Conservation (phyloP, 2,113 vertebrate species). For the Myotis lucifugus region DNA sequence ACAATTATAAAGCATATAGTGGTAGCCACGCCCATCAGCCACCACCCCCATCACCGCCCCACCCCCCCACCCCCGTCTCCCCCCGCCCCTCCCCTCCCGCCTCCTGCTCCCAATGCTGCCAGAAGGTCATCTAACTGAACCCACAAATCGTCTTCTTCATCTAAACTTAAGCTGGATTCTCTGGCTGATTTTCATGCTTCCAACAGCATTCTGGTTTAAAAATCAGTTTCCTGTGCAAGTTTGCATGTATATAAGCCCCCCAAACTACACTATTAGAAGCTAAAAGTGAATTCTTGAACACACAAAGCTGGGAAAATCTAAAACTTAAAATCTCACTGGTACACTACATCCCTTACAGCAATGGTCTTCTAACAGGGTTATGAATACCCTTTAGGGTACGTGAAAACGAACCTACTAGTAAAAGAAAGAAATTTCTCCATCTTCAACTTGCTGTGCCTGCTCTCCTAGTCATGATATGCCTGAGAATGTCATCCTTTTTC, state of each 20-base stretch:
- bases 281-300: slow-evolving; percentile 16
- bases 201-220: background rate
- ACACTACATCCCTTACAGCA: background rate
- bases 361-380: background rate
- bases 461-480: background rate
- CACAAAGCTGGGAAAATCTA: background rate
- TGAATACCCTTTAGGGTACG: background rate
- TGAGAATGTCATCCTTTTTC: background rate
- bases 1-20: background rate
- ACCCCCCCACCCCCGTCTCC: too few relatives aligned
- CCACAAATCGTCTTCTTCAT: background rate
- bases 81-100: too few relatives aligned
- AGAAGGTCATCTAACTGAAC: background rate
- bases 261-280: background rate
- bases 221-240: background rate
- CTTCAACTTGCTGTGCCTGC: background rate
- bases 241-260: background rate
- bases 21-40: background rate
- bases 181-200: background rate
- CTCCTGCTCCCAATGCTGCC: too few relatives aligned
- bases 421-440: slow-evolving; percentile 27
- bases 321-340: background rate
- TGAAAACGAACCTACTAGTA: background rate
- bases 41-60: too few relatives aligned
- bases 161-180: background rate